Base-by-base conservation (phyloP, 2,113 vertebrate species). In the Craseonycteris thonglongyai region DNA sequence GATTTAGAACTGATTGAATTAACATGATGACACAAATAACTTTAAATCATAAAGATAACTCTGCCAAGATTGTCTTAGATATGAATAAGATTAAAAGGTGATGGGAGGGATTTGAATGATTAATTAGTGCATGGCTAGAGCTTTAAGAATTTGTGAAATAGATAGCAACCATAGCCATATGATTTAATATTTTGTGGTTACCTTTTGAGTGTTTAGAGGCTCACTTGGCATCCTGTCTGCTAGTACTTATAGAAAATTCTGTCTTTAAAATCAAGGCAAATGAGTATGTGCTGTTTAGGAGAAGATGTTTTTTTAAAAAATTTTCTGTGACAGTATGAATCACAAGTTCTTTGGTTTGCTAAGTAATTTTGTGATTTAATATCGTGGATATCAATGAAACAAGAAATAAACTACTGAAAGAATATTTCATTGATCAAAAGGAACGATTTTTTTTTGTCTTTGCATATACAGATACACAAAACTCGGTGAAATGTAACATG, bases 1-100 rank as follows among this genome's bases (percentile, higher is more conserved):
- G 92, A 94, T 97, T 96, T 95, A 79, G 59, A 96, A 90, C 40
- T 97, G 93, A 96, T 95, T 96, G 80, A 85, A 75, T 96, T 91
- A 90, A 90, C 35, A 18, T 80, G 33, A 66, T 76, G 63, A 56
- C 28, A 90, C 3, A 87, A 89, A 54, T 90, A 66, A 61, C 30
- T 90, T 88, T 94, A 82, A 81, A 72, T 96, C 38, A 51, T 92
- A 66, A 91, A 95, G 42, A 51, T 2, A 40, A 38, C 40, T 74
- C 21, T 26, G 65, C 45, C 54, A 88, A 80, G 65, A 76, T 56
- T 93, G 35, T 94, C 22, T 71, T 83, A 33, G 13, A n/a, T 35
- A 40, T 3, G 22, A 59, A 9, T 95, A 68, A 72, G 28, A 51
- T 35, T 83, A 61, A 38, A 71, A 68, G 38, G 56, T 86, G 58